A percentile compares a stretch with the other conserved stretches of the same genome.
These are phyloP conservation scores for Telmatochromis sp. DNA, from an alignment of 2,113 vertebrate genomes.

Conservation along the genomic window DNA sequence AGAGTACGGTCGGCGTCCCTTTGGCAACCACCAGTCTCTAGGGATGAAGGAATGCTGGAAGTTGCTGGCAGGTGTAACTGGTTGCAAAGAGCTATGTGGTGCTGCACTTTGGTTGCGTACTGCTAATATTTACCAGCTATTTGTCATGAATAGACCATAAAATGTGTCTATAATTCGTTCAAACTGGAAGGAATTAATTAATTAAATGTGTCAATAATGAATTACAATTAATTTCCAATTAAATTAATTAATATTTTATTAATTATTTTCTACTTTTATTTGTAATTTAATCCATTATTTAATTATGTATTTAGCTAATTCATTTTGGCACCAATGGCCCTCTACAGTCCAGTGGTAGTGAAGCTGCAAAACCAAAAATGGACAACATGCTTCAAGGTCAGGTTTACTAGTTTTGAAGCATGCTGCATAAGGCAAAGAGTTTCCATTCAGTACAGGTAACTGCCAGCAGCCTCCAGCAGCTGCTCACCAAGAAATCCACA, in stretches of 20 bases:
- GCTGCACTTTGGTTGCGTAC: neutral
- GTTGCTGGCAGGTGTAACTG: neutral
- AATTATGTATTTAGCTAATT: neutral
- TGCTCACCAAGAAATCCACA: neutral
- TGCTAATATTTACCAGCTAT: rapidly evolving
- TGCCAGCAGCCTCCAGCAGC: neutral
- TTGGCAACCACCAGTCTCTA: rapidly evolving
- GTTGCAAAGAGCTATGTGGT: neutral
- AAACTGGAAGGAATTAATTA: neutral
- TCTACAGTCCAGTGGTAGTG: neutral
- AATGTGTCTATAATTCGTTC: rapidly evolving
- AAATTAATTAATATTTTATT: neutral
- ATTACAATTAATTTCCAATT: neutral
- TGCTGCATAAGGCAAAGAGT: neutral
- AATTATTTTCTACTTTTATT: neutral
- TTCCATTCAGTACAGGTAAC: too few species aligned
- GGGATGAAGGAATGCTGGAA: neutral
- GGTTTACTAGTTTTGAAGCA: neutral
- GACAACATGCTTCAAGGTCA: rapidly evolving
- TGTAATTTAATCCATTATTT: neutral
- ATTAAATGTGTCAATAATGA: neutral
- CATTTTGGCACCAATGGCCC: neutral
- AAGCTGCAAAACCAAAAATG: neutral
- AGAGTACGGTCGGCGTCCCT: neutral
- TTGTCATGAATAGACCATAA: neutral